Conservation (phyloP, 2,113 vertebrate genomes). For the Nyctibius bracteatus region DNA sequence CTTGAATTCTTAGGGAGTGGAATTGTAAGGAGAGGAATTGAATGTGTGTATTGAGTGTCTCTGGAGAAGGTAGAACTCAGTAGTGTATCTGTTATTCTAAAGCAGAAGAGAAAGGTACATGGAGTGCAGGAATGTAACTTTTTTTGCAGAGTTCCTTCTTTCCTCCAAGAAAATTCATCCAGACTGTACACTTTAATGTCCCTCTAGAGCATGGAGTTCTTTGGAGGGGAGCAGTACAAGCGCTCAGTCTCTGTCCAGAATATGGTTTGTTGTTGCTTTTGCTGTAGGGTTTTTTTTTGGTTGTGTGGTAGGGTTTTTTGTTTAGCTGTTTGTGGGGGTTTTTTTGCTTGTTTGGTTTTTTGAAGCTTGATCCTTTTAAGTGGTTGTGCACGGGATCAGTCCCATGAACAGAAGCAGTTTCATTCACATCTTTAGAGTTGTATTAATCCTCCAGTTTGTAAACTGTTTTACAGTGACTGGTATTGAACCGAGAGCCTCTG, state of each 20-base stretch:
- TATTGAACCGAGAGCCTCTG: not conserved
- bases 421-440: not conserved
- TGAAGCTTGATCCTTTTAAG: not conserved
- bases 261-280: not conserved
- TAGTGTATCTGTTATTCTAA: not conserved
- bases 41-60: not conserved
- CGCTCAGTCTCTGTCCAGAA: not conserved
- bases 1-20: not conserved
- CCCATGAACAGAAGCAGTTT: not conserved
- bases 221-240: not conserved
- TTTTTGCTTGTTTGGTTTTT: not conserved
- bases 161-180: not conserved
- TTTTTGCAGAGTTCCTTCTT: not conserved
- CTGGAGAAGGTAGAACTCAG: not conserved
- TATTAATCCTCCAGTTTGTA: not conserved
- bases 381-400: not conserved
- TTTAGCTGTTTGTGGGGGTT: not conserved
- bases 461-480: not conserved
- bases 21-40: not conserved
- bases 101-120: not conserved
- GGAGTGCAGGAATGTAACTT: not conserved
- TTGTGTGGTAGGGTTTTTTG: not conserved
- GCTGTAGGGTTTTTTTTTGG: not conserved
- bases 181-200: accelerated
- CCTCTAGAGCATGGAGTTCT: not conserved